Percentiles rank a stretch among this genome's conserved stretches.
Evolutionary conservation across 1,140 invertebrate species (phyloP).

Genomic region (Diorhabda elongata): DNA sequence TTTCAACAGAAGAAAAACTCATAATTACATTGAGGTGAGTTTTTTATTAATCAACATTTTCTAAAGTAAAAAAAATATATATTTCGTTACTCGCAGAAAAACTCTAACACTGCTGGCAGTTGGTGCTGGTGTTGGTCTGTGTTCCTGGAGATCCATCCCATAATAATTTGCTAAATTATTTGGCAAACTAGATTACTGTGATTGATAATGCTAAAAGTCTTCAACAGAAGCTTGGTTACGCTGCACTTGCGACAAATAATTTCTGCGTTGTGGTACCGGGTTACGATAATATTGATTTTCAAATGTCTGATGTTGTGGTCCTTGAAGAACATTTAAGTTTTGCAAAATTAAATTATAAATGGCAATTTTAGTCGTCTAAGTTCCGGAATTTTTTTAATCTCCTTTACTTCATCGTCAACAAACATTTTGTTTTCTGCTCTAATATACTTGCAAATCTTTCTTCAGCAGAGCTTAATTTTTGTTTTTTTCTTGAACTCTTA

Average conservation of each 20-base stretch:
- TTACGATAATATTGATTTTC: background rate
- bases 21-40: conserved; percentile 37
- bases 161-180: background rate
- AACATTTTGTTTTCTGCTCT: conserved; percentile 1
- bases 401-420: conserved; percentile 35
- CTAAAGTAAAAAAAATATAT: background rate
- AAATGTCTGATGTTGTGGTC: background rate
- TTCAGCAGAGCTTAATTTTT: conserved; percentile 22
- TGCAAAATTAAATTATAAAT: conserved; percentile 17
- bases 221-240: conserved; percentile 1
- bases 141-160: background rate
- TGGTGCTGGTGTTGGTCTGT: background rate
- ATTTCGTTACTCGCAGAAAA: conserved; percentile 6
- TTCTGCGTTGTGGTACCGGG: conserved; percentile 3
- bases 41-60: conserved; percentile 26
- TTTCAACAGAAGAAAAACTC: conserved; percentile 38
- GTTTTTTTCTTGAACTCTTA: conserved; percentile 34
- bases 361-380: conserved; percentile 34
- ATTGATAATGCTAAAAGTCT: background rate
- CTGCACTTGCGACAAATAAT: conserved; percentile 3
- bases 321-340: conserved; percentile 6
- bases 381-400: conserved; percentile 35
- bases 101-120: conserved; percentile 3
- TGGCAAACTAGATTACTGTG: background rate
- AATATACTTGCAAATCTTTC: conserved; percentile 27